Base-by-base conservation (phyloP, 2,797 vertebrate genomes). In the Iguana delicatissima region DNA sequence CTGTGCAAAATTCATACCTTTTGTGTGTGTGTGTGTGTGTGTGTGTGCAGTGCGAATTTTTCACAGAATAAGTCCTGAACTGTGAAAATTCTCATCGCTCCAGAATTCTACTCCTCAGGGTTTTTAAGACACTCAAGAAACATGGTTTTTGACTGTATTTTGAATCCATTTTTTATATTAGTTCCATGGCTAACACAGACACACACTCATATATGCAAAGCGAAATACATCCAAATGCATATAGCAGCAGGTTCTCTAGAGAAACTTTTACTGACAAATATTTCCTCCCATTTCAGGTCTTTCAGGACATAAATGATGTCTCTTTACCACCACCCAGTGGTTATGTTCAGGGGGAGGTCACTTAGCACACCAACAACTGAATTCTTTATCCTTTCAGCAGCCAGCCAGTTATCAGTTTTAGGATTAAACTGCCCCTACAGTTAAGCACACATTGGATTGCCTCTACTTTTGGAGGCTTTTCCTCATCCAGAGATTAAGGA, bases 301-400 rank as follows among this genome's bases (percentile, higher is more conserved):
- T 35, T 89, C 32, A 46, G 64, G 86, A 89, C 74, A 2, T 1
- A 42, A 73, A 26, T 80, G 84, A 90, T 77, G 90, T 59, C 20
- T 32, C 89, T 92, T 84, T 82, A 90, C 77, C 85, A 86, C 88
- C 80, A 86, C 46, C 50, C 88, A 84, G 89, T 85, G 84, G 85
- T 20, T 64, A 86, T 24, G 87, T 81, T 76, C 82, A 87, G 14
- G n/a, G 64, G 62, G 85, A 73, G 3, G 26, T 50, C 79, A 73
- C 16, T n/a, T 5, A 38, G 32, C n/a, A 42, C 8, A n/a, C 24
- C 50, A n/a, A 88, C 57, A 42, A 80, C 86, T 89, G 80, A 32
- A 89, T 84, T 46, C 57, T 72, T 88, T 69, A 87, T 29, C 72
- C 26, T 8, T 85, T 92, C 14, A 88, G n/a, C 88, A 87, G 18